These are phyloP conservation scores for Parasteatoda lunata DNA, from an alignment of 2,888 invertebrate genomes.

Conservation along the genomic window DNA sequence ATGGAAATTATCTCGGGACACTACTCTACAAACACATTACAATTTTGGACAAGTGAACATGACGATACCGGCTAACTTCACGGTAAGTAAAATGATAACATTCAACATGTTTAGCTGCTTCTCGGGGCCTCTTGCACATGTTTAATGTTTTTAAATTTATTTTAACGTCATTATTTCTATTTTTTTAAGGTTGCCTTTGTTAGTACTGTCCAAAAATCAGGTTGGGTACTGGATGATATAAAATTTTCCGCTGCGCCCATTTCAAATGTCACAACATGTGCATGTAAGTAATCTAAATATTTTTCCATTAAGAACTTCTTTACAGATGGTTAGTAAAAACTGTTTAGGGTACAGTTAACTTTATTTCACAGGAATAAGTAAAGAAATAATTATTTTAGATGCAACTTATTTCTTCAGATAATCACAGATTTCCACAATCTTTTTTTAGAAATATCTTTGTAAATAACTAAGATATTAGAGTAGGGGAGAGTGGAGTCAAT, in stretches of 20 bases:
- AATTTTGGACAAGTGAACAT: slow-evolving; percentile 60
- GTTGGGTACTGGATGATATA: slow-evolving; percentile 69
- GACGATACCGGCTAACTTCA: slow-evolving; percentile 48
- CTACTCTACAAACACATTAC: slow-evolving; percentile 45
- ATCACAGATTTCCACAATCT: not conserved
- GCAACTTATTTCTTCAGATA: not conserved
- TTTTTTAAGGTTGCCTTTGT: slow-evolving; percentile 62
- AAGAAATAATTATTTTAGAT: not conserved
- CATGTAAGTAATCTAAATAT: slow-evolving; percentile 32
- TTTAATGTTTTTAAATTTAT: no score
- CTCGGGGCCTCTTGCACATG: no score
- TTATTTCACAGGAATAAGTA: not conserved
- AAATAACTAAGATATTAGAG: no score
- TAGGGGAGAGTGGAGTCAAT: no score
- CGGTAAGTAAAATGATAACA: slow-evolving; percentile 17
- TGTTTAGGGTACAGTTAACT: not conserved
- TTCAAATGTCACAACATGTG: slow-evolving; percentile 52
- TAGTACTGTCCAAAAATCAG: slow-evolving; percentile 67
- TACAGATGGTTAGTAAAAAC: not conserved
- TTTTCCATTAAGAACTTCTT: slow-evolving; percentile 8
- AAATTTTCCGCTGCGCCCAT: slow-evolving; percentile 53
- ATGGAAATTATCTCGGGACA: slow-evolving; percentile 41
- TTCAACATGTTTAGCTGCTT: not conserved
- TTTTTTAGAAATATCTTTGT: no score
- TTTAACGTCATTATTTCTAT: not conserved